A percentile compares a stretch with the other conserved stretches of the same genome.
Evolutionary conservation across 2,797 vertebrate species (phyloP).

Genomic region (Rhabdophis nuchalis): DNA sequence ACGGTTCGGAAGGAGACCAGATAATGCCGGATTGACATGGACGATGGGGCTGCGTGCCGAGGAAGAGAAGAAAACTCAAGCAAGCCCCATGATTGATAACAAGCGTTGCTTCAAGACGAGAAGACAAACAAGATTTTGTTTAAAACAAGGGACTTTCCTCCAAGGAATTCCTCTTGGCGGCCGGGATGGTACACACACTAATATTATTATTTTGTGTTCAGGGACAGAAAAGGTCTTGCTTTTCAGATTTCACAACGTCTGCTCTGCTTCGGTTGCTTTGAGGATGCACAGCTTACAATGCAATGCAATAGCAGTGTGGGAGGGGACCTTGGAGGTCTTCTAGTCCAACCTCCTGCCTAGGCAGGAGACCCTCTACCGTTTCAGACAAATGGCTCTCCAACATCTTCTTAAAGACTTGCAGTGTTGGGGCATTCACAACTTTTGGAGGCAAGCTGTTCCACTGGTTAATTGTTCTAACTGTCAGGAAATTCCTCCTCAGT

Average conservation of each 20-base stretch:
- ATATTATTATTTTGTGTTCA: background rate
- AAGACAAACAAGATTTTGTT: constrained; percentile 20
- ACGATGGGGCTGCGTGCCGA: background rate
- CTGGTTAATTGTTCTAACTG: no score
- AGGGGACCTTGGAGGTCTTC: no score
- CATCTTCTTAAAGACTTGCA: no score
- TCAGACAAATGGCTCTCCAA: no score
- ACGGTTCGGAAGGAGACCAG: constrained; percentile 26
- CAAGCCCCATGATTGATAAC: constrained; percentile 17
- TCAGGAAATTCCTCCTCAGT: no score
- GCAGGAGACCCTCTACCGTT: no score
- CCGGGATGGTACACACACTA: background rate
- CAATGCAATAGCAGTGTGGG: no score
- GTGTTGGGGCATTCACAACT: no score
- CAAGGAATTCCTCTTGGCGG: background rate
- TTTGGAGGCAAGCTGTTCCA: no score
- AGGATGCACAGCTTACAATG: background rate
- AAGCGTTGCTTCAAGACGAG: constrained; percentile 7
- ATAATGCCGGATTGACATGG: constrained; percentile 32
- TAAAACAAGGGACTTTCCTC: constrained; percentile 30
- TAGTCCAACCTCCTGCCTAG: no score
- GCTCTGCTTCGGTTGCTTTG: background rate
- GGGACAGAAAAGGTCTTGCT: background rate
- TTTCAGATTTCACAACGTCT: constrained; percentile 2
- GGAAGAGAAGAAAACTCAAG: background rate